Base-by-base conservation (phyloP, 37 sponge, comb jelly and placozoan species). In the Hexactinellida sp. region DNA sequence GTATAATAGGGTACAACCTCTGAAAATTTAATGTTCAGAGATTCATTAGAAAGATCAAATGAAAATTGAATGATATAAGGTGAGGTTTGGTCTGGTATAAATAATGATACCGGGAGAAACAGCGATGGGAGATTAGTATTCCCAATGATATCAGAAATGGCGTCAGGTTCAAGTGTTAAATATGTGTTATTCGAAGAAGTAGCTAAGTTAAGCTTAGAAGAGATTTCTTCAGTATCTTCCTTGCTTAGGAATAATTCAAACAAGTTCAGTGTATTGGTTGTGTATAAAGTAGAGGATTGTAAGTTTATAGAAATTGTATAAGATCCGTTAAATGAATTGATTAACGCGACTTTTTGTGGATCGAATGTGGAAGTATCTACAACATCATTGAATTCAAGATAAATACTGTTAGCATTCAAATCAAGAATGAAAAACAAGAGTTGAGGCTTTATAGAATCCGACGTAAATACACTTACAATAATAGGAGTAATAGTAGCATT, bases 381-480 rank as follows among this genome's bases (percentile, higher is more conserved):
- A 30, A 92, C 91, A 82, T 93, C 93, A 39, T 95, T 88, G 84
- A 95, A 95, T 37, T 87, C 89, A 35, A 95, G 86, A 16, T 82
- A 84, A 0, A 93, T 35, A 21, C 86, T 89, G 36, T 91, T 82
- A 24, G 85, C 83, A 87, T 95, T 92, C 38, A 95, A 82, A 37
- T 95, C 89, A 0, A 95, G 92, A 30, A 88, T 90, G 85, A 95
- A 95, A 52, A 89, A 90, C 16, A 89, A 37, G 19, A 95, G 91
- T 5, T 30, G 21, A 10, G 76, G 76, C 34, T 7, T 25, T 63
- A n/a, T 28, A n/a, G 25, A 32, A 63, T 63, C 76, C 5, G 76
- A 1, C 1, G 34, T 32, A 63, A 63, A 63, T 5, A 7, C 13
- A 28, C 13, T 63, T 7, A 63, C 13, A 25, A n/a, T 7, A 25